Base-by-base conservation (phyloP, 2,797 vertebrate species). In the Fistularia commersonii region DNA sequence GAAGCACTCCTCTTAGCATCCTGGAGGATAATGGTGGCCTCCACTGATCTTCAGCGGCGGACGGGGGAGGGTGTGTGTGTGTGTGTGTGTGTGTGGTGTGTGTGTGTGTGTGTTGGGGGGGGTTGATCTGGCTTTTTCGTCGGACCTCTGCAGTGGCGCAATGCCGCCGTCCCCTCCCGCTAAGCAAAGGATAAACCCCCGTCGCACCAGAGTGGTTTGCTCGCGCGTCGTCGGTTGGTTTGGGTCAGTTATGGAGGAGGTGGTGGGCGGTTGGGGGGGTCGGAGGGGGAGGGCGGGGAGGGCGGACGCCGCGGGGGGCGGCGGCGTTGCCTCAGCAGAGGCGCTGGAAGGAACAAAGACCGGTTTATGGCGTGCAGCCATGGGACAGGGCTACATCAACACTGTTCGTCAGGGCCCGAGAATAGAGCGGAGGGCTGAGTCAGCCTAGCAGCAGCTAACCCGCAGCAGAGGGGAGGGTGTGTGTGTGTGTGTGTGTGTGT, bases 361-460 rank as follows among this genome's bases (percentile, higher is more conserved):
- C 52, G 77, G 74, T 75, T 82, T 66, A 81, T 80, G 79, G 79
- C 73, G 55, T 65, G 70, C 35, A 73, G 81, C 81, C 81, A 81
- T 82, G 76, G 77, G 80, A 83, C 84, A 67, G n/a, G 79, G 76
- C 82, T 82, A 66, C 73, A 83, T 85, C 83, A 87, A 85, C 86
- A 87, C 77, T 64, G 72, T 74, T 80, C 67, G 78, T 87, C 82
- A 80, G 74, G 77, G 57, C 77, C 83, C 83, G 66, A 69, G 84
- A 87, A 87, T 88, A 88, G 84, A 69, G 76, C 13, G 7, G 76
- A 87, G 84, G 87, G 87, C 87, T 86, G 87, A 88, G 69, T 88
- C 87, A 88, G 87, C 85, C 87, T 81, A 33, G 72, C 72, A 68
- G 76, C 72, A 66, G 68, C 82, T n/a, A 61, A 77, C 77, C 82